These are phyloP conservation scores for Lobophora halterata DNA, from an alignment of 2,888 invertebrate species.

Conservation along the genomic window DNA sequence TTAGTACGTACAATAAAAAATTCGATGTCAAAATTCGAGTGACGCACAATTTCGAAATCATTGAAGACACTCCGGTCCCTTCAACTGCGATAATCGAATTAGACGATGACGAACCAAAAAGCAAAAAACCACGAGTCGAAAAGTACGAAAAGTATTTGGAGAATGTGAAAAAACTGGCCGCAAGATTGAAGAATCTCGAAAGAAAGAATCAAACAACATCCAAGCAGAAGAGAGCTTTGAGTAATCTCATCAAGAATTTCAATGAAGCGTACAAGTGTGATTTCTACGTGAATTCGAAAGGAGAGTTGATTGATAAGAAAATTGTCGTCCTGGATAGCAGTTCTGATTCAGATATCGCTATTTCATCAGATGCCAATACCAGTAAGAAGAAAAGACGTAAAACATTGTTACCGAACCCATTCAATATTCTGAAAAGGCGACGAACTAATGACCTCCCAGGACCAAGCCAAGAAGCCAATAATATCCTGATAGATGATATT, in stretches of 20 bases:
- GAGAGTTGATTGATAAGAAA: slow-evolving; percentile 51
- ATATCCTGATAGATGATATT: no score
- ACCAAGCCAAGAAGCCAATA: no score
- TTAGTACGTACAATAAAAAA: slow-evolving; percentile 54
- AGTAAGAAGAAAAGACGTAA: slow-evolving; percentile 34
- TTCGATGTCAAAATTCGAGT: slow-evolving; percentile 51
- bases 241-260: slow-evolving; percentile 58
- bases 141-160: slow-evolving; percentile 48
- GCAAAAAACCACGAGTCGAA: slow-evolving; percentile 43
- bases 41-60: slow-evolving; percentile 43
- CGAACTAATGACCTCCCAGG: no score
- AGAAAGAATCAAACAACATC: slow-evolving; percentile 43
- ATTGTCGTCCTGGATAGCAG: slow-evolving; percentile 56
- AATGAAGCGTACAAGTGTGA: slow-evolving; percentile 63
- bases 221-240: slow-evolving; percentile 57
- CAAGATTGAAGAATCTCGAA: slow-evolving; percentile 49
- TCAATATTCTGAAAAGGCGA: slow-evolving; percentile 53
- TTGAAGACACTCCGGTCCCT: slow-evolving; percentile 33
- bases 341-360: slow-evolving; percentile 56
- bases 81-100: slow-evolving; percentile 65
- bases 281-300: slow-evolving; percentile 49
- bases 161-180: slow-evolving; percentile 48
- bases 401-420: no score
- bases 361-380: slow-evolving; percentile 19
- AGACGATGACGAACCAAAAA: slow-evolving; percentile 45